Evolutionary conservation across 1,140 invertebrate genomes (phyloP), one percentile per base, ranked within the genome.

Genomic region (Hormaphis cornu): DNA sequence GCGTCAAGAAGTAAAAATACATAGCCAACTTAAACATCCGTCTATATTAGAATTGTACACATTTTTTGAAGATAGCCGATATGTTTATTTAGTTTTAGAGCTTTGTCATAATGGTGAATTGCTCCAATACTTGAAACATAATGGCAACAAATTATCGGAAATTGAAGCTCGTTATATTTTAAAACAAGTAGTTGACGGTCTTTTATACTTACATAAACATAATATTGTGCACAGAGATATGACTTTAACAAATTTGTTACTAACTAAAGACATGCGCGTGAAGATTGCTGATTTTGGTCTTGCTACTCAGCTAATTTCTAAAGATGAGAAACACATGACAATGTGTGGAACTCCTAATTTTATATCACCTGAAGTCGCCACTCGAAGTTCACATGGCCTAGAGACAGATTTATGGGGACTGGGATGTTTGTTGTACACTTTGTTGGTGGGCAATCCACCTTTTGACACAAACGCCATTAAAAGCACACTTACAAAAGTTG

Each of bases 271-370:
- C 75, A 88, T 91, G 84, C 85, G 88, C 80, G 83, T 95, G 35
- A 97, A 97, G 89, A 97, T 98, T 72, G 91, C 91, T 69, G 95
- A 98, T 82, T 97, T 98, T 85, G 95, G 95, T 54, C 80, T 97
- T 73, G 94, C 95, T 4, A 96, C 93, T 7, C 89, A 95, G 75
- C 79, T 97, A n/a, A 84, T 83, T 71, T 82, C 85, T 9, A 87
- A 90, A 7, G 90, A 95, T 81, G 93, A 97, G 76, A 93, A 92
- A 77, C 93, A 97, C 80, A 85, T 90, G 75, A 97, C 95, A 8
- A 93, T 97, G 91, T 98, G 95, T 82, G 96, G 95, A 42, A 99
- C 96, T 42, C 95, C 96, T 40, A 98, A 98, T 79, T 98, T 95
- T 78, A 98, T 99, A 74, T 95, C 95, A n/a, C 95, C 95, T 44